Evolutionary conservation across 2,113 vertebrate species (phyloP).

Genomic region (Muscicapa adusta): DNA sequence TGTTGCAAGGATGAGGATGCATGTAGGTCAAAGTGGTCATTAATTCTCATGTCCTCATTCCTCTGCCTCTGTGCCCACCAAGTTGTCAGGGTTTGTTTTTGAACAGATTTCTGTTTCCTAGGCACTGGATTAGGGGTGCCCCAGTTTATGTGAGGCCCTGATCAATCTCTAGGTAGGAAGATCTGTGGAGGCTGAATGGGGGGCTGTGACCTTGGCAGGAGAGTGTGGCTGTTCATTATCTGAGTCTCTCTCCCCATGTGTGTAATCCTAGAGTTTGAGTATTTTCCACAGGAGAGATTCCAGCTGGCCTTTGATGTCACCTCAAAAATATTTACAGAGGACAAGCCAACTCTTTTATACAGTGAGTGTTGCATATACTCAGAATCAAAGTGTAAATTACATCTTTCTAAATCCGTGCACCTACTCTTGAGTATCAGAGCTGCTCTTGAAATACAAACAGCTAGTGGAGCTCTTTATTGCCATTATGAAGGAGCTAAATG

Average conservation of each 20-base stretch:
- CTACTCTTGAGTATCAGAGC: neutral
- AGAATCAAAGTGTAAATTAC: neutral
- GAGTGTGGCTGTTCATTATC: neutral
- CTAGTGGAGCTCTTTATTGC: neutral
- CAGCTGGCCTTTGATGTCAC: slow-evolving; percentile 49
- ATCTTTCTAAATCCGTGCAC: neutral
- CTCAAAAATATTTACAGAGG: slow-evolving; percentile 13
- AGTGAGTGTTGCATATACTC: neutral
- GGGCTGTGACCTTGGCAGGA: slow-evolving; percentile 6
- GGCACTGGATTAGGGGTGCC: slow-evolving; percentile 17
- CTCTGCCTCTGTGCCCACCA: neutral
- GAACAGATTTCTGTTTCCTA: slow-evolving; percentile 13
- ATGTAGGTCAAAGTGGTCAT: neutral
- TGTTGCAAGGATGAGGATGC: neutral
- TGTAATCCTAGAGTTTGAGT: slow-evolving; percentile 11
- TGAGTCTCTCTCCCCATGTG: neutral
- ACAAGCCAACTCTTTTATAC: neutral
- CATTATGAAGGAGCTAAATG: neutral
- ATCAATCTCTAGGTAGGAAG: neutral
- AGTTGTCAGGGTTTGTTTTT: neutral
- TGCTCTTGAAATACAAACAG: neutral
- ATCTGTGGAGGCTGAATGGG: neutral
- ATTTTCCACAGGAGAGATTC: slow-evolving; percentile 24
- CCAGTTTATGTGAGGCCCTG: neutral
- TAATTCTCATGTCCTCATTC: neutral